These are phyloP conservation scores for Sussaba pulchella DNA, from an alignment of 2,888 invertebrate species.

Conservation along the genomic window DNA sequence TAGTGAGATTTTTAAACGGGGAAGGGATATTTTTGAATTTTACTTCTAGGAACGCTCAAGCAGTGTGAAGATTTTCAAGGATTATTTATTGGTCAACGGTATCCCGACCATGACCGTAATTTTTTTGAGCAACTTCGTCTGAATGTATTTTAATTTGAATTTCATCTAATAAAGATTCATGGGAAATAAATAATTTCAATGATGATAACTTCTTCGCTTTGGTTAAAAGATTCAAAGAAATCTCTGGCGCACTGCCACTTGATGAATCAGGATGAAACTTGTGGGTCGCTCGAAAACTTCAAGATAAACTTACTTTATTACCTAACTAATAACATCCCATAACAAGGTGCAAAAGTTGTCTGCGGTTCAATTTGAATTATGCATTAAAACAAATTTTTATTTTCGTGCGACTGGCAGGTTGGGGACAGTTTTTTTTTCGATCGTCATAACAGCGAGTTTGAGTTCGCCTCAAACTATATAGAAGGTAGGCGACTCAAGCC, in stretches of 20 bases:
- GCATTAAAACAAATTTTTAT: neutral
- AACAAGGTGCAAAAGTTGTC: conserved; percentile 26
- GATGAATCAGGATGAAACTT: conserved; percentile 40
- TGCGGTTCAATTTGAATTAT: conserved; percentile 25
- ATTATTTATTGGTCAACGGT: no score
- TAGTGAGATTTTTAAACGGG: no score
- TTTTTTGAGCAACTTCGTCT: no score
- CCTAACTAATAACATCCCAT: conserved; percentile 21
- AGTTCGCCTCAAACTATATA: no score
- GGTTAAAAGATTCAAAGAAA: conserved; percentile 15
- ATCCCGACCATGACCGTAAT: neutral
- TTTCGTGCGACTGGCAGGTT: neutral
- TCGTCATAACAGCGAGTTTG: neutral
- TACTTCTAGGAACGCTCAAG: no score
- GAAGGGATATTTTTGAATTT: no score
- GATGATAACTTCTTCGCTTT: neutral
- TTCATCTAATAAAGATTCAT: conserved; percentile 3
- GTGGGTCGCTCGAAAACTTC: conserved; percentile 5
- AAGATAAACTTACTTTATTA: conserved; percentile 29
- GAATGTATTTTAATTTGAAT: neutral
- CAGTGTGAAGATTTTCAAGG: no score
- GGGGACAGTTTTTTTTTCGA: neutral
- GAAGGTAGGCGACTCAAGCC: no score
- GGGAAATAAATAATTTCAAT: neutral
- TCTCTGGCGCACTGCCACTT: conserved; percentile 40